Conservation (phyloP, 2,888 invertebrate species). For the Tinea trinotella region DNA sequence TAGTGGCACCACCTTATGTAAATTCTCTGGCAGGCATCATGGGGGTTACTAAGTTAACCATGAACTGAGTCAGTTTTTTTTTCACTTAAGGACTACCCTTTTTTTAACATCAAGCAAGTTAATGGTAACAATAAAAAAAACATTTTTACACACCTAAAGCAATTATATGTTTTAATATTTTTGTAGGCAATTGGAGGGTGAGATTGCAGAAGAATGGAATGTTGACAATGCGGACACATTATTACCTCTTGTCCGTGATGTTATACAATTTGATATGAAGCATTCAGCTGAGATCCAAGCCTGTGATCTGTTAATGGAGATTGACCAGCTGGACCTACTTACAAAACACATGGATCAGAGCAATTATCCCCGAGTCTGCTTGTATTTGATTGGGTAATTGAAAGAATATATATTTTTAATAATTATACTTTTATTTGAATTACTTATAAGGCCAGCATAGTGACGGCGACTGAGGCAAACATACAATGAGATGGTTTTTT, state of each 20-base stretch:
- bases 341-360: slow-evolving; percentile 90
- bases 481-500: too few relatives aligned
- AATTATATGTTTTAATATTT: too few relatives aligned
- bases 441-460: too few relatives aligned
- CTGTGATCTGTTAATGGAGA: slow-evolving; percentile 98
- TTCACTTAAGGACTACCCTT: too few relatives aligned
- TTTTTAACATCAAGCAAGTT: too few relatives aligned
- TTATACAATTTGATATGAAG: slow-evolving; percentile 94
- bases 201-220: slow-evolving; percentile 91
- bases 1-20: too few relatives aligned
- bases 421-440: neutral
- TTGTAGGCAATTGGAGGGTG: slow-evolving; percentile 86
- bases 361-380: slow-evolving; percentile 92
- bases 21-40: too few relatives aligned
- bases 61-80: too few relatives aligned
- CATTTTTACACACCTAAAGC: too few relatives aligned
- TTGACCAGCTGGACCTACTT: slow-evolving; percentile 90
- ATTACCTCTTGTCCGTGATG: slow-evolving; percentile 85
- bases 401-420: neutral
- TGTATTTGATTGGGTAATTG: slow-evolving; percentile 81
- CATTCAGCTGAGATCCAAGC: slow-evolving; percentile 99
- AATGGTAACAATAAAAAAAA: too few relatives aligned
- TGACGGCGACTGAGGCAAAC: too few relatives aligned
- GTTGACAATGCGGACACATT: slow-evolving; percentile 72
- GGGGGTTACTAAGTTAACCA: too few relatives aligned